Conservation (phyloP, 2,113 vertebrate species). For the Lepisosteus osseus region DNA sequence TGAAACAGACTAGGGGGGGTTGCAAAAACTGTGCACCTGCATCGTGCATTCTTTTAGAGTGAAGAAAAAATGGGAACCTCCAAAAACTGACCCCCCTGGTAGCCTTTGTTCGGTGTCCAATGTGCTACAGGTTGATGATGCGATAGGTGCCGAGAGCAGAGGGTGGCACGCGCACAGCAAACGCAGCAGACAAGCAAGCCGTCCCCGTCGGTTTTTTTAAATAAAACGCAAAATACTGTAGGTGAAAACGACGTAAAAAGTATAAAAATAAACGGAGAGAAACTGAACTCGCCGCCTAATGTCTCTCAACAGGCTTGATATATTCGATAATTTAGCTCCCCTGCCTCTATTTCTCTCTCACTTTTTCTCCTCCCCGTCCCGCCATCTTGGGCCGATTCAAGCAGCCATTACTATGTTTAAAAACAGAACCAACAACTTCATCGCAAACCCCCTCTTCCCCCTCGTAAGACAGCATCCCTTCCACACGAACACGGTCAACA, state of each 20-base stretch:
- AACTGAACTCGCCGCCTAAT: neutral
- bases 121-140: conserved; percentile 70
- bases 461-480: neutral
- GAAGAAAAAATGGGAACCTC: neutral
- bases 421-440: conserved; percentile 68
- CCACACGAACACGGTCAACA: neutral
- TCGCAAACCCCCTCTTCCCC: conserved; percentile 10
- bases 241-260: too few relatives aligned
- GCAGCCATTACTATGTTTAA: conserved; percentile 76
- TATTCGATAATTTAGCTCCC: conserved; percentile 40
- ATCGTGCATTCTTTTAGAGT: too few relatives aligned
- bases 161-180: neutral
- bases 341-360: conserved; percentile 44
- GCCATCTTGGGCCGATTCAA: conserved; percentile 82
- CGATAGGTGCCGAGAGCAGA: conserved; percentile 24
- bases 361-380: conserved; percentile 68
- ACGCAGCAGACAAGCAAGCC: neutral
- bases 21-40: too few relatives aligned
- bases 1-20: too few relatives aligned
- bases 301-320: neutral
- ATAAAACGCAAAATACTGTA: too few relatives aligned
- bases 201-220: too few relatives aligned
- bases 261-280: too few relatives aligned
- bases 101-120: conserved; percentile 60
- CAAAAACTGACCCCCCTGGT: neutral